Base-by-base conservation (phyloP, 2,888 invertebrate genomes). In the Candidula unifasciata region DNA sequence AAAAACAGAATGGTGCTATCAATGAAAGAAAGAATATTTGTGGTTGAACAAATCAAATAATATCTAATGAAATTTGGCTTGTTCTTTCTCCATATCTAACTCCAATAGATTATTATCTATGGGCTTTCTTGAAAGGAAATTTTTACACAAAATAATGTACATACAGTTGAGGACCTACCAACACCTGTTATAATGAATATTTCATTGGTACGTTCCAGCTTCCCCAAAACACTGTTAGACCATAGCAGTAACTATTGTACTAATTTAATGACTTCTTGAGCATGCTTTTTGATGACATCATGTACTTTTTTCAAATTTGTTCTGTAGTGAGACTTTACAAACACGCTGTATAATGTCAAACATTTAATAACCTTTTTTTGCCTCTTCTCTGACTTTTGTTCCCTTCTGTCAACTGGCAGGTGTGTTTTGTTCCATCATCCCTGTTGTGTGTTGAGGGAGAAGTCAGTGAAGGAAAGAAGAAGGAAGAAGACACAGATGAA, bases 351-450 rank as follows among this genome's bases (percentile, higher is more conserved):
- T 21, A 60, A 60, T n/a, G n/a, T 60, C 24, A 60, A 30, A 68
- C 27, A 13, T 68, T 68, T 68, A 30, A n/a, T 30, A 30, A 8
- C 8, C 5, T 27, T 27, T 68, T 3, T 30, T 30, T 68, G 2
- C 27, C n/a, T 68, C 30, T 68, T 27, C 30, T 6, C 27, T 68
- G n/a, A 6, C n/a, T 13, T 27, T 68, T 68, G 6, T n/a, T n/a
- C 16, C n/a, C 16, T 68, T 69, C 33, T 69, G 5, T 24, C 33
- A 33, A 21, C 2, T 69, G 18, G 30, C 76, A 87, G 87, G 87
- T 87, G 30, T 85, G 84, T 57, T 87, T 86, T 35, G 73, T 86
- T 35, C 87, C 87, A 3, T 85, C 87, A 5, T 71, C 54, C 33
- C 71, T 80, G 33, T 74, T 87, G 83, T 85, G 80, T 35, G 8